Evolutionary conservation across 2,797 vertebrate species (phyloP), one percentile per base, ranked within the genome.

Genomic region (Xenops minutus): DNA sequence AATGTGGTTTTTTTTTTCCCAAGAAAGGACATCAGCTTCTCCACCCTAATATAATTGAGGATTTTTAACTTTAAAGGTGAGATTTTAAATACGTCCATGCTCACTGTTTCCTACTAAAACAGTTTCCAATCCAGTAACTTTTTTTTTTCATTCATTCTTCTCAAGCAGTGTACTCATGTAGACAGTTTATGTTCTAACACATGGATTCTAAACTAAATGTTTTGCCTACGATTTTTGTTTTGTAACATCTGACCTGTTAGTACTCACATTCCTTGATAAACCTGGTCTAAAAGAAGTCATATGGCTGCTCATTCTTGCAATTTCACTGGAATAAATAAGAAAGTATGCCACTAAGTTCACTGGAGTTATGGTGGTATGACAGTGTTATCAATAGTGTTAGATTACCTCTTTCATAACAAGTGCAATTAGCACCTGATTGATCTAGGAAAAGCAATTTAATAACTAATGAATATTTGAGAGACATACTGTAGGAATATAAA

Each of bases 401-500:
- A 81, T 83, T 30, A 66, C 7, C 15, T 72, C 48, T 88, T 89
- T 92, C 76, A 75, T 80, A 91, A 24, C 49, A 75, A 83, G 39
- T 72, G n/a, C 56, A 93, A 49, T 73, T 90, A 92, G 7, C 43
- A 78, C 43, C 36, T 90, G 51, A 69, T 69, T 92, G 36, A 72
- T 78, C 51, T 69, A 59, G 37, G 27, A 84, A 93, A 91, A 79
- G 7, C 10, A 83, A 75, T 85, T 91, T 88, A 88, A 89, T 94
- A 85, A 85, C 68, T 88, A 85, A 85, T 72, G 46, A 83, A 68
- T 88, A 63, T 75, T 80, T 48, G 85, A 89, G 39, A 94, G 11
- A n/a, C 37, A 58, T 66, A 18, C 34, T 77, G 32, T 37, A 58
- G 46, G 44, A 90, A 77, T 64, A 20, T 43, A 84, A 91, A 84